Evolutionary conservation across 2,888 invertebrate species (phyloP), one percentile per base, ranked within the genome.

Genomic region (Phlogophora meticulosa): DNA sequence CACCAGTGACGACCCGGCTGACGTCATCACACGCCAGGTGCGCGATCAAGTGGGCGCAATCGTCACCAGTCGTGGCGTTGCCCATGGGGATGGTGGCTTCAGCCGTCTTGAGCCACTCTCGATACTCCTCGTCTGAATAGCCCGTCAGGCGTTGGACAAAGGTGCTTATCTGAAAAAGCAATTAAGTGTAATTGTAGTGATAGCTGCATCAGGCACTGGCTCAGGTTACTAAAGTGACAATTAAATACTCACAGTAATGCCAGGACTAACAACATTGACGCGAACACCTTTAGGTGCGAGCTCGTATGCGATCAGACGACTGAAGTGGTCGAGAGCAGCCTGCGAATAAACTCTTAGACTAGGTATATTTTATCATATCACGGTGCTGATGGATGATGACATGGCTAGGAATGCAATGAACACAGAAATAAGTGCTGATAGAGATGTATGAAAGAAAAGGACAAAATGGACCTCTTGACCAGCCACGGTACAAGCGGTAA

Each of bases 31-130:
- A 97, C 4, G 98, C 98, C 67, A 99, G 94, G 89, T 98, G 98
- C 7, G 97, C 97, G 72, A 99, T 98, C 2, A 97, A 96, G 63
- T 96, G 95, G 0, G 99, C 98, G 7, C 98, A 97, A 94, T 98
- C 98, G 4, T 96, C 96, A 0, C 81, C 82, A 0, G 66, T 59
- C 42, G 72, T 96, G 96, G 66, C 81, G 1, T 22, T 42, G 0
- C 85, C 78, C 78, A 85, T 67, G 0, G 87, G 86, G 24, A 86
- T 78, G 3, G 64, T 51, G 7, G 13, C 7, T 24, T 67, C 75
- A 0, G 76, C 74, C 0, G 63, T 71, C 38, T 62, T 60, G 20
- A 87, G 68, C 83, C 82, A 87, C 7, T 60, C 74, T 97, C 84
- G 68, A 94, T 90, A 84, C 93, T 96, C 24, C 93, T 84, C 13